Conservation (phyloP, 2,888 invertebrate species). For the Aricia artaxerxes region DNA sequence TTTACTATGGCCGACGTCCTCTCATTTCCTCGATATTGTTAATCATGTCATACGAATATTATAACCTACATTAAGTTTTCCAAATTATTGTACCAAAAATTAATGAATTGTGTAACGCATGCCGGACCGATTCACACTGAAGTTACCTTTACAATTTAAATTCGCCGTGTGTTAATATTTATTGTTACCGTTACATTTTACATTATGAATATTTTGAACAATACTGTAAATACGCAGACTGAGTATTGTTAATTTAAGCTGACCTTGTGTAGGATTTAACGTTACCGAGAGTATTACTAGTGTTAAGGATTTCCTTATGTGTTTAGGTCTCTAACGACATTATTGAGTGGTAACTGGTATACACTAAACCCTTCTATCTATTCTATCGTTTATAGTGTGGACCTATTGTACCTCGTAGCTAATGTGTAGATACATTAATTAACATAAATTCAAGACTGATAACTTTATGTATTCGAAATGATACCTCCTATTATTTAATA, state of each 20-base stretch:
- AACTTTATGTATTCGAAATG: slow-evolving; percentile 29
- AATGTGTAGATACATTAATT: slow-evolving; percentile 51
- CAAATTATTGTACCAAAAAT: slow-evolving; percentile 28
- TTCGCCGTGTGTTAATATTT: slow-evolving; percentile 27
- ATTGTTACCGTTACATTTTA: slow-evolving; percentile 10
- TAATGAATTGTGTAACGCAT: slow-evolving; percentile 17
- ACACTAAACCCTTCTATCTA: not conserved
- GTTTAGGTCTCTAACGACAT: slow-evolving; percentile 8
- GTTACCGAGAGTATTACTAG: slow-evolving; percentile 17
- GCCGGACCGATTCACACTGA: not conserved
- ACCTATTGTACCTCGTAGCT: slow-evolving; percentile 63
- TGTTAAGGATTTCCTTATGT: slow-evolving; percentile 15
- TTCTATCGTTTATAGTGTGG: not conserved
- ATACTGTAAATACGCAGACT: slow-evolving; percentile 21
- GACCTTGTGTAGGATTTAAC: slow-evolving; percentile 9
- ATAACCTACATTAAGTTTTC: slow-evolving; percentile 20
- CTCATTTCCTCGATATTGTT: slow-evolving; percentile 25
- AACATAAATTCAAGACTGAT: slow-evolving; percentile 53
- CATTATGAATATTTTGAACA: slow-evolving; percentile 13
- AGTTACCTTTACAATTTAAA: slow-evolving; percentile 24
- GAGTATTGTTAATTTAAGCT: slow-evolving; percentile 24
- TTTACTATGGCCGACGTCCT: slow-evolving; percentile 28
- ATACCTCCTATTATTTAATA: slow-evolving; percentile 45
- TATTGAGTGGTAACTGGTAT: slow-evolving; percentile 17
- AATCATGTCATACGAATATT: slow-evolving; percentile 16